Evolutionary conservation across 53 echinoderm and acorn worm species (phyloP).

Genomic region (Paracentrotus lividus): DNA sequence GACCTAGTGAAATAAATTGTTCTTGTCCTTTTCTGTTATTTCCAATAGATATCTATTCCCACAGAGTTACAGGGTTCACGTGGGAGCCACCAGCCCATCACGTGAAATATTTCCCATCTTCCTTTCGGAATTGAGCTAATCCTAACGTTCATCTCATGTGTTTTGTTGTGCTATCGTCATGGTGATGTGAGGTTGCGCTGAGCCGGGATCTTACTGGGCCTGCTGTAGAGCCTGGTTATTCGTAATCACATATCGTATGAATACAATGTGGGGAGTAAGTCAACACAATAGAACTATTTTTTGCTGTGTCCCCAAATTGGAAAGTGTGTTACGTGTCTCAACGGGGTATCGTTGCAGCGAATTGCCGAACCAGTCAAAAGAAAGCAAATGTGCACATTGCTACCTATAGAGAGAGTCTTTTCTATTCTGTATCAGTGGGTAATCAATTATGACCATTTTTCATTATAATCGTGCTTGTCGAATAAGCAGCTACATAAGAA

Average conservation of each 20-base stretch:
- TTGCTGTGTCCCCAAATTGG: no score
- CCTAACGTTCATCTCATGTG: constrained; percentile 87
- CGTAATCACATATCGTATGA: constrained; percentile 83
- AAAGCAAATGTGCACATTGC: no score
- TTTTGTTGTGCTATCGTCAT: constrained; percentile 79
- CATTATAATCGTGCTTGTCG: no score
- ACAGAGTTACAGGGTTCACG: constrained; percentile 76
- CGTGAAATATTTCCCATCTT: constrained; percentile 81
- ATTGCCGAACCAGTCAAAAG: no score
- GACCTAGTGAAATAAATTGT: not conserved
- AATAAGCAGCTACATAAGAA: no score
- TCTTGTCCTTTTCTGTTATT: not conserved
- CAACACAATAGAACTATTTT: not conserved
- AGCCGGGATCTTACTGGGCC: constrained; percentile 1
- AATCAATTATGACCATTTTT: no score
- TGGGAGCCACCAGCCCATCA: constrained; percentile 77
- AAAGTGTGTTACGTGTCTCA: no score
- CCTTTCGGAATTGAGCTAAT: constrained; percentile 94
- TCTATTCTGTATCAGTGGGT: no score
- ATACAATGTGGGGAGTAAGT: constrained; percentile 98
- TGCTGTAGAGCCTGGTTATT: constrained; percentile 77
- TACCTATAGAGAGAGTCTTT: no score
- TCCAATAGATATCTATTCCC: constrained; percentile 81
- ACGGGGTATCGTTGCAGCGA: no score
- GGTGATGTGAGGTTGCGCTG: constrained; percentile 55